Conservation (phyloP, 2,797 vertebrate genomes). For the Myotis planiceps region DNA sequence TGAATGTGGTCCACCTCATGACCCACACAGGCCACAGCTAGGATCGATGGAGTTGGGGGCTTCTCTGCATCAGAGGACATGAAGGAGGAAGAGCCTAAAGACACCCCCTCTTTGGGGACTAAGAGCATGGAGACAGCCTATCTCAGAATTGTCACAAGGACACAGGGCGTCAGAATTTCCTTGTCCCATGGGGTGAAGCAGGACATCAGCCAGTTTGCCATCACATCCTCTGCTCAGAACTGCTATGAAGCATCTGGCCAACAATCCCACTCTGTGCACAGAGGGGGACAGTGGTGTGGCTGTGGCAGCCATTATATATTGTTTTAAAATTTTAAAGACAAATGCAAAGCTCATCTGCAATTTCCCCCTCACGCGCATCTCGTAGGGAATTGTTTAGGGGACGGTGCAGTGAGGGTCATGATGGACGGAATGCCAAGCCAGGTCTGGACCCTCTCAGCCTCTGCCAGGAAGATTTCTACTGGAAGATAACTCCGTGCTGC, state of each 20-base stretch:
- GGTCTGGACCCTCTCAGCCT: conserved; percentile 48
- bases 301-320: not conserved
- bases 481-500: conserved; percentile 36
- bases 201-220: not conserved
- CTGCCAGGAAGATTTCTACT: conserved; percentile 47
- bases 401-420: conserved; percentile 14
- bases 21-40: not conserved
- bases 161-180: not conserved
- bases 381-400: conserved; percentile 47
- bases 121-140: not conserved
- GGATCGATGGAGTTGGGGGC: not conserved
- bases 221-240: not conserved
- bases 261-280: not conserved
- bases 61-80: not conserved
- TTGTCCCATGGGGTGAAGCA: not conserved
- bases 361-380: not conserved
- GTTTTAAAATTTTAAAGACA: not conserved
- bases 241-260: not conserved
- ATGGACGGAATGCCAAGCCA: not conserved
- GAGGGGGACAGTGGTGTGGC: not conserved
- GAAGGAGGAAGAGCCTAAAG: not conserved
- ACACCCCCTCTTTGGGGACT: not conserved
- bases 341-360: not conserved
- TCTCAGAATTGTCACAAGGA: not conserved
- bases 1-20: not conserved